Evolutionary conservation across 1,140 invertebrate species (phyloP).

Genomic region (Calephelis nemesis): DNA sequence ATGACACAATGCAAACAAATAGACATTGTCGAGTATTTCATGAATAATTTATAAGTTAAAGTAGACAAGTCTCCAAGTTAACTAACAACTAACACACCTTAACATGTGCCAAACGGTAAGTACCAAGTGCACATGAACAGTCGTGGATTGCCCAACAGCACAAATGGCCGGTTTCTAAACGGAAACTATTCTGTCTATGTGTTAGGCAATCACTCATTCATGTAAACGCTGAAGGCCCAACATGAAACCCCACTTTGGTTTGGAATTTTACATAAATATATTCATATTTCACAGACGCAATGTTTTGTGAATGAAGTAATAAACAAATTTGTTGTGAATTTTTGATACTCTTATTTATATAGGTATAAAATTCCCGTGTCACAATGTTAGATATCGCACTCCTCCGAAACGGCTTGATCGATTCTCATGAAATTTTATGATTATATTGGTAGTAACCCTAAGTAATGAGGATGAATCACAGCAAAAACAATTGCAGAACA

Average conservation of each 20-base stretch:
- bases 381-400: no score
- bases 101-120: slow-evolving; percentile 6
- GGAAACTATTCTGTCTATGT: slow-evolving; percentile 54
- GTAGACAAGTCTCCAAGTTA: not conserved
- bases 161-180: slow-evolving; percentile 60
- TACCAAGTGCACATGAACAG: slow-evolving; percentile 32
- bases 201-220: slow-evolving; percentile 60
- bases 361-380: no score
- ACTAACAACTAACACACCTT: slow-evolving; percentile 4
- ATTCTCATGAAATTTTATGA: no score
- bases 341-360: no score
- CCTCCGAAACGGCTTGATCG: no score
- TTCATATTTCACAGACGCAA: not conserved
- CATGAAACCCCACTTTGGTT: slow-evolving; percentile 42
- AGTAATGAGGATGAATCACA: no score
- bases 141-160: slow-evolving; percentile 47
- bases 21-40: not conserved
- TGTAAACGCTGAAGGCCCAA: slow-evolving; percentile 56
- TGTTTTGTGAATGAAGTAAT: not conserved
- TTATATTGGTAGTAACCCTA: no score
- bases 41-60: not conserved
- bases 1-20: not conserved
- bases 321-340: not conserved
- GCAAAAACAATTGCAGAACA: no score
- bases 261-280: slow-evolving; percentile 25